Percentiles rank a stretch among this genome's conserved stretches.
phyloP scores from a whole-genome alignment of 2,797 vertebrate species.

The Loriculus beryllinus region DNA sequence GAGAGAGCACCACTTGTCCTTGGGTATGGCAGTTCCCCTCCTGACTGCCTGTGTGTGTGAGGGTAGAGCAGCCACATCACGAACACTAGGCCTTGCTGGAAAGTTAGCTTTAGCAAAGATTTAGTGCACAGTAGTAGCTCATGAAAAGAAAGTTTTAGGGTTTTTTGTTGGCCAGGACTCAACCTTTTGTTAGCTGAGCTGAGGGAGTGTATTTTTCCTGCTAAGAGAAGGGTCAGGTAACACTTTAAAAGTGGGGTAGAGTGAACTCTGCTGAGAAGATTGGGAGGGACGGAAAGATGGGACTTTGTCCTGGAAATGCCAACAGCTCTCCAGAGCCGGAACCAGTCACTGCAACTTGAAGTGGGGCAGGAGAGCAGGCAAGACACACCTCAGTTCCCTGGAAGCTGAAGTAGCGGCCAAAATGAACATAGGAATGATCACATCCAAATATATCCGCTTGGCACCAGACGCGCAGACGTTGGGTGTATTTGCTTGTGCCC shows the following conservation, averaged over 20 bases:
- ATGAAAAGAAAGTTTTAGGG: not conserved
- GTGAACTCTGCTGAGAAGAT: not conserved
- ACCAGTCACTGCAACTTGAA: not conserved
- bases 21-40: not conserved
- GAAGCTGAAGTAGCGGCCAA: not conserved
- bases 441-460: not conserved
- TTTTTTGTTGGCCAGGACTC: not conserved
- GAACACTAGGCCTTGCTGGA: not conserved
- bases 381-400: not conserved
- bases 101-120: not conserved
- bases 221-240: not conserved
- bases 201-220: not conserved
- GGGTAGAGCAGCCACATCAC: not conserved
- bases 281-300: not conserved
- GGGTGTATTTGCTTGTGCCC: not conserved
- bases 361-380: not conserved
- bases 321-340: not conserved
- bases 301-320: not conserved
- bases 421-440: not conserved
- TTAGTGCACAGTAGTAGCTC: not conserved
- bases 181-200: not conserved
- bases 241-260: not conserved
- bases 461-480: accelerated
- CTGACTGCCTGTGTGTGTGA: not conserved
- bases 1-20: not conserved